Conservation (phyloP, 2,113 vertebrate species). For the Thermophis baileyi region DNA sequence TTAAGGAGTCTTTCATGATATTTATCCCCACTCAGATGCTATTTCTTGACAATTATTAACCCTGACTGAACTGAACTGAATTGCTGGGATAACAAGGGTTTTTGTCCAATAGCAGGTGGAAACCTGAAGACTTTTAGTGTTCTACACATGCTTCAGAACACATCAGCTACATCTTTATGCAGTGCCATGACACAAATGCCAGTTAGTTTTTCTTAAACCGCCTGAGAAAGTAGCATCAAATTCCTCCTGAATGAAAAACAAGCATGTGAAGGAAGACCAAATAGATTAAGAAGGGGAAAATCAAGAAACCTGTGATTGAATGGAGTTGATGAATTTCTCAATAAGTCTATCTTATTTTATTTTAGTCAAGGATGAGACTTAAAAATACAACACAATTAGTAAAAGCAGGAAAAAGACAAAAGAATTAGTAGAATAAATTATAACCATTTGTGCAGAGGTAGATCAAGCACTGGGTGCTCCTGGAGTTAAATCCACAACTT, state of each 20-base stretch:
- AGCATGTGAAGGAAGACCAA: not conserved
- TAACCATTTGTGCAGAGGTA: not conserved
- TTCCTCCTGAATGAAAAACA: not conserved
- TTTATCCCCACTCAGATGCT: not conserved
- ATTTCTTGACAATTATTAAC: no score
- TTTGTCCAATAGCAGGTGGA: not conserved
- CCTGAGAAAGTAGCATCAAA: not conserved
- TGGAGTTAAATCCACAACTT: not conserved
- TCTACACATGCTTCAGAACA: not conserved
- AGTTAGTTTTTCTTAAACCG: not conserved
- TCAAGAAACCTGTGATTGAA: not conserved
- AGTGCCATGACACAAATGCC: not conserved
- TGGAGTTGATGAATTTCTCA: not conserved
- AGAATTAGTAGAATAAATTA: not conserved
- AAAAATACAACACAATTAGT: not conserved
- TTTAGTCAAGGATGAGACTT: not conserved
- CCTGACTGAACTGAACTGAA: not conserved
- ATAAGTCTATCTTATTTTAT: not conserved
- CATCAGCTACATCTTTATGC: not conserved
- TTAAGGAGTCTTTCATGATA: not conserved
- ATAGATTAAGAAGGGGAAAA: not conserved
- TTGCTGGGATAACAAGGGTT: not conserved
- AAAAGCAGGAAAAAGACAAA: not conserved
- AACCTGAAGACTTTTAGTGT: not conserved
- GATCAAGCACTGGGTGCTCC: not conserved